phyloP scores from a whole-genome alignment of 2,797 vertebrate genomes.

The Microhierax caerulescens region DNA sequence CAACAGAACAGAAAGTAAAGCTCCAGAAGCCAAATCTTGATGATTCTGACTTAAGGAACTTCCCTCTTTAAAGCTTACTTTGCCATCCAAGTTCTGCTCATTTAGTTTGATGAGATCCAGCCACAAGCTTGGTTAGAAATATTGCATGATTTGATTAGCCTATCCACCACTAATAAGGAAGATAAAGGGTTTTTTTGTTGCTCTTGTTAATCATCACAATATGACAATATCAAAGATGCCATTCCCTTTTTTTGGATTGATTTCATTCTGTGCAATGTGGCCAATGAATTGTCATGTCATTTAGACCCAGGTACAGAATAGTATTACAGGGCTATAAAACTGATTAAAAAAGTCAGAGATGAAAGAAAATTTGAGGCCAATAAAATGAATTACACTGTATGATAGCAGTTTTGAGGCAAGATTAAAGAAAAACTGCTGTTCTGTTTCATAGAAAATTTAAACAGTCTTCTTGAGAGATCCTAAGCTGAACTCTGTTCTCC shows the following conservation, averaged over 20 bases:
- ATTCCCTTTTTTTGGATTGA: neutral
- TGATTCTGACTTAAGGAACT: conserved; percentile 45
- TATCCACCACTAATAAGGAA: neutral
- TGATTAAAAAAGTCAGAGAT: neutral
- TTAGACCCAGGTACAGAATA: neutral
- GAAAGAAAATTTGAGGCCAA: neutral
- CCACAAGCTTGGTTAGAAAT: conserved; percentile 19
- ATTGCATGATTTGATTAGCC: neutral
- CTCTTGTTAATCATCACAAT: neutral
- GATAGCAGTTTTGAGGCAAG: neutral
- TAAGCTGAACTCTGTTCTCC: neutral
- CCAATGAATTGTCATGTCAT: neutral
- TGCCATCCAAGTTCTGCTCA: neutral
- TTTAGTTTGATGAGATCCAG: conserved; percentile 46
- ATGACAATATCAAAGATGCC: neutral
- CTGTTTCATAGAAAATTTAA: neutral
- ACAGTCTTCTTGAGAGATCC: neutral
- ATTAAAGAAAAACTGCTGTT: neutral
- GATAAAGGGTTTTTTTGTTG: neutral
- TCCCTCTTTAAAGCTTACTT: conserved; percentile 19
- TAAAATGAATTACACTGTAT: neutral
- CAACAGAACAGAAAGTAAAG: conserved; percentile 46
- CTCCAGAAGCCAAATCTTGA: conserved; percentile 45
- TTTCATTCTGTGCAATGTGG: neutral
- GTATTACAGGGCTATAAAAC: neutral